Evolutionary conservation across 37 sponge, comb jelly and placozoan genomes (phyloP), one percentile per base, ranked within the genome.

Genomic region (Axinella damicornis): DNA sequence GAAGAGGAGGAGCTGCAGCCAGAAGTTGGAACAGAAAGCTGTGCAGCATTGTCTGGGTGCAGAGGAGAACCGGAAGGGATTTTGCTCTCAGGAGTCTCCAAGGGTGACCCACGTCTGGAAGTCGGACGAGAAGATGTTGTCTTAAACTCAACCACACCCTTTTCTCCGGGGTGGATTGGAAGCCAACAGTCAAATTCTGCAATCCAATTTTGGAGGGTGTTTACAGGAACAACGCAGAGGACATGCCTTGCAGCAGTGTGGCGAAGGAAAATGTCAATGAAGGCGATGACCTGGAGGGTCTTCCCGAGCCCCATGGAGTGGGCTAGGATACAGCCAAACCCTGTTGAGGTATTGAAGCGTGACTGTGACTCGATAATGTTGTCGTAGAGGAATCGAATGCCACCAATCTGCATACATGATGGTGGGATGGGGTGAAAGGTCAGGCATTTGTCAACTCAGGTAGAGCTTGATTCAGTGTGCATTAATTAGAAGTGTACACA

Each of bases 291-390:
- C 67, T 71, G 72, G 54, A 99, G 84, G 52, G 99, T 99, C 71
- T 99, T 99, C 37, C 99, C 99, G 52, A 99, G 86, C 2, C 99
- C 99, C 99, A 99, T 99, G 76, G 95, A 90, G 79, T 99, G 99
- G 27, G 99, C 99, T 33, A 99, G 76, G 16, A 99, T 96, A 61
- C 99, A 99, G 18, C 99, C 99, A 73, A 95, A 96, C 24, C 99
- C 99, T 2, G 82, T 69, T 1, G 81, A 77, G 14, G 70, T 25
- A 38, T 60, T 53, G 74, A 83, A 97, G 15, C 90, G 77, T 14
- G 71, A 32, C 65, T 91, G 72, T 18, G 76, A 78, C 73, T 99
- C 95, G 0, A 99, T 62, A 52, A 99, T 87, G 74, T 99, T 99
- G 85, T 96, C 94, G 75, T 95, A 99, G 30, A 99, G 95, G 37